Percentiles rank a stretch among this genome's conserved stretches.
Conservation (phyloP, 2,888 invertebrate species). For the Ophioninae sp. region DNA sequence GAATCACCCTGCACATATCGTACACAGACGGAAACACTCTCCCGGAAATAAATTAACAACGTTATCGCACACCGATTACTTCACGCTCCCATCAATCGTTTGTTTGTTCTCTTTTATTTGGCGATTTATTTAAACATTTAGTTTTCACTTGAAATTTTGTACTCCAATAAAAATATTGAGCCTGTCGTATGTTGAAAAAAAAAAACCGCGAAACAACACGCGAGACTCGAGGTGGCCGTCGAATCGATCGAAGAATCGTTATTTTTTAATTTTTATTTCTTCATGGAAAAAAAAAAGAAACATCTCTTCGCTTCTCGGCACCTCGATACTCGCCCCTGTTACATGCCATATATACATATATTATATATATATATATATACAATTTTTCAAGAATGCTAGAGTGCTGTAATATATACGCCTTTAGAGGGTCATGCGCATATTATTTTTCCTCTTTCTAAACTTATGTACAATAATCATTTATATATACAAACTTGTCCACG, state of each 20-base stretch:
- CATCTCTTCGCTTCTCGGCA: background rate
- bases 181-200: conserved; percentile 8
- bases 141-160: background rate
- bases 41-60: background rate
- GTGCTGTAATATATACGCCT: conserved; percentile 80
- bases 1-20: background rate
- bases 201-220: background rate
- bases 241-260: background rate
- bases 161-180: conserved; percentile 11
- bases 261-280: background rate
- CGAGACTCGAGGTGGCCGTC: conserved; percentile 47
- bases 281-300: background rate
- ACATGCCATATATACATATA: conserved; percentile 40
- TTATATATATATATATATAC: conserved; percentile 54
- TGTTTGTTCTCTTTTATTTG: conserved; percentile 35
- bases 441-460: conserved; percentile 69
- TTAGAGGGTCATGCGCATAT: conserved; percentile 79
- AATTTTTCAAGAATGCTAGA: conserved; percentile 79
- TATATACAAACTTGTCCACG: conserved; percentile 12
- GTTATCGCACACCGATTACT: background rate
- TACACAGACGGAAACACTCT: background rate
- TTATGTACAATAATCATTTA: conserved; percentile 40
- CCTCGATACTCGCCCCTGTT: conserved; percentile 35
- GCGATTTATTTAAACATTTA: conserved; percentile 23
- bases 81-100: background rate